phyloP scores from a whole-genome alignment of 2,888 invertebrate species.

The Mythimna ferrago region DNA sequence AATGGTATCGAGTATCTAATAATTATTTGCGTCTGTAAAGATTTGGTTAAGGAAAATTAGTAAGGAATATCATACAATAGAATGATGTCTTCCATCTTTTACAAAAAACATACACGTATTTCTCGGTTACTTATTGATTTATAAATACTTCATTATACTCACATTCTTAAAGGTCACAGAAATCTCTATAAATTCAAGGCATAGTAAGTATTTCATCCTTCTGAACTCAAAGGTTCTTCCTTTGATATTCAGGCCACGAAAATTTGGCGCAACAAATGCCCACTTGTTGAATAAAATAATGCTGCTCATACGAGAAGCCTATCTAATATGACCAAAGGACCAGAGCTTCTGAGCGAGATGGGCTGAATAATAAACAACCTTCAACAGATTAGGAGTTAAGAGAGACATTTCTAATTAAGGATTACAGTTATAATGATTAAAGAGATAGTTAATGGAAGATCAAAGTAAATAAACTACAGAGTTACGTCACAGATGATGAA shows the following conservation, averaged over 20 bases:
- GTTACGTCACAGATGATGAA: constrained; percentile 19
- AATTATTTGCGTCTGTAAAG: background rate
- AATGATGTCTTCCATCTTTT: background rate
- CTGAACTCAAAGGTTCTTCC: constrained; percentile 38
- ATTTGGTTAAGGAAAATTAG: background rate
- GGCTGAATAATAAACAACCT: constrained; percentile 58
- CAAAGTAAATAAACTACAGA: constrained; percentile 52
- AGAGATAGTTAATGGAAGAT: constrained; percentile 54
- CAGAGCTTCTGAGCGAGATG: constrained; percentile 26
- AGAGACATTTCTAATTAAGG: constrained; percentile 54
- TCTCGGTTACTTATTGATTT: constrained; percentile 13
- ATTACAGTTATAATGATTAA: constrained; percentile 57
- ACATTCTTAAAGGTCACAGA: constrained; percentile 8
- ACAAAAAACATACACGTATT: constrained; percentile 1
- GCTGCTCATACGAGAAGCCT: constrained; percentile 26
- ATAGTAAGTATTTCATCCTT: constrained; percentile 28
- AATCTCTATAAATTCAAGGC: constrained; percentile 37
- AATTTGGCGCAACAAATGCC: constrained; percentile 59
- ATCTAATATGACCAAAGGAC: constrained; percentile 55
- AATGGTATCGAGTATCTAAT: constrained; percentile 5
- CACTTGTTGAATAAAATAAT: constrained; percentile 68
- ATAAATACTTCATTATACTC: background rate
- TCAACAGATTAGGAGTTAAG: constrained; percentile 45
- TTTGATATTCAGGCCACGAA: constrained; percentile 46
- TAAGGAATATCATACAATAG: background rate